phyloP scores from a whole-genome alignment of 1,140 invertebrate species.

The Spodoptera frugiperda region DNA sequence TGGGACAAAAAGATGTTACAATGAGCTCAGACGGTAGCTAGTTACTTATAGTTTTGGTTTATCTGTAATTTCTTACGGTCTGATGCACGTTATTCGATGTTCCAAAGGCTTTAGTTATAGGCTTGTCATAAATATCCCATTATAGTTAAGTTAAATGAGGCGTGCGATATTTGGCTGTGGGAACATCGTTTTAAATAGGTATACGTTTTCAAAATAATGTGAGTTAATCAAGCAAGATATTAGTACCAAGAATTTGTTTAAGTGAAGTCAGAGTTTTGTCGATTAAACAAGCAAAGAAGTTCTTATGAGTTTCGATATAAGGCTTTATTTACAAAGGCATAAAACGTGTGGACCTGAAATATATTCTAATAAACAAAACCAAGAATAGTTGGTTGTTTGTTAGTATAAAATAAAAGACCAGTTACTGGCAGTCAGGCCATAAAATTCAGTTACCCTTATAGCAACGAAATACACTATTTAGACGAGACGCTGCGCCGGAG shows the following conservation, averaged over 20 bases:
- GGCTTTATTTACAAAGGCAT: neutral
- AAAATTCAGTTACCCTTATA: conserved; percentile 33
- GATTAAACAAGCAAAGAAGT: too few species aligned
- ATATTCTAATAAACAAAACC: neutral
- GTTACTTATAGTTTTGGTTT: conserved; percentile 10
- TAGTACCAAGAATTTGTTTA: neutral
- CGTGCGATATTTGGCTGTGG: too few species aligned
- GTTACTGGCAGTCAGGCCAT: conserved; percentile 18
- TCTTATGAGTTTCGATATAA: too few species aligned
- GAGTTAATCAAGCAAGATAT: neutral
- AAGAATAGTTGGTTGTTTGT: conserved; percentile 2
- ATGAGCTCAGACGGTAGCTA: neutral
- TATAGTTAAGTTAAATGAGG: neutral
- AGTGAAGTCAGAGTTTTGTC: too few species aligned
- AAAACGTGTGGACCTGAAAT: neutral
- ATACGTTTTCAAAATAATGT: neutral
- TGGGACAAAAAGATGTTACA: conserved; percentile 37
- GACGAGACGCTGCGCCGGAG: conserved; percentile 27
- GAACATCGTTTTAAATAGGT: neutral
- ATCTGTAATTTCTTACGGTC: conserved; percentile 12
- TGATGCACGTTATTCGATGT: neutral
- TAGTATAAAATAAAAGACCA: conserved; percentile 26
- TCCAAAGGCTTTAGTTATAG: neutral
- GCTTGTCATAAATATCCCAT: conserved; percentile 3
- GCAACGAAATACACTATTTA: conserved; percentile 36